Evolutionary conservation across 1,140 invertebrate species (phyloP), one percentile per base, ranked within the genome.

Genomic region (Aleiodes sp.): DNA sequence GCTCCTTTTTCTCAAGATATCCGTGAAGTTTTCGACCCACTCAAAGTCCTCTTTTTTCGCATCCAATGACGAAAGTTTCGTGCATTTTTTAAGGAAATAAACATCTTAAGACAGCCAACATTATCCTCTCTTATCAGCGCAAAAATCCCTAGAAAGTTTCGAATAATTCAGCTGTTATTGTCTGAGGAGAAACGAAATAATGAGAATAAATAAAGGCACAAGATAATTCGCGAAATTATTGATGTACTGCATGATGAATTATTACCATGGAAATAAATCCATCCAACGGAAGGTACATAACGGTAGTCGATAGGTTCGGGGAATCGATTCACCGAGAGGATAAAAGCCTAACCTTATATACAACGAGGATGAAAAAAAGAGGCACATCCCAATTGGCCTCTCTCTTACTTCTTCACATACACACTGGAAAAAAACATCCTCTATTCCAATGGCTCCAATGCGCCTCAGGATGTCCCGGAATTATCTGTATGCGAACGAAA

Each of bases 191-290:
- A 52, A 16, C 39, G n/a, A 16, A 16, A n/a, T 16, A 16, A 16
- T 16, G 41, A 46, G 14, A 46, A 46, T 16, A 46, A 46, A 46
- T 2, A 46, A 19, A n/a, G n/a, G n/a, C n/a, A n/a, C n/a, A 16
- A 46, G 41, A 46, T 46, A 46, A 46, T 46, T 46, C 41, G 19
- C 41, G 19, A 46, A 46, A 46, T 46, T 46, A 46, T 46, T 46
- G 41, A 46, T 46, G 41, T 4, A 4, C 41, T 35, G 31, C n/a
- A 56, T 14, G 52, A 37, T 66, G 65, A 65, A 65, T 66, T n/a
- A n/a, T n/a, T 56, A 66, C 56, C 56, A 41, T 39, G 65, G 33
- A 66, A 57, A 67, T 60, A 57, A 60, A 67, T 67, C 35, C 65
- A 59, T 67, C 31, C 3, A 56, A 65, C 28, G 31, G 46, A 37